These are phyloP conservation scores for Polyodon spathula DNA, from an alignment of 2,113 vertebrate genomes.

Conservation along the genomic window DNA sequence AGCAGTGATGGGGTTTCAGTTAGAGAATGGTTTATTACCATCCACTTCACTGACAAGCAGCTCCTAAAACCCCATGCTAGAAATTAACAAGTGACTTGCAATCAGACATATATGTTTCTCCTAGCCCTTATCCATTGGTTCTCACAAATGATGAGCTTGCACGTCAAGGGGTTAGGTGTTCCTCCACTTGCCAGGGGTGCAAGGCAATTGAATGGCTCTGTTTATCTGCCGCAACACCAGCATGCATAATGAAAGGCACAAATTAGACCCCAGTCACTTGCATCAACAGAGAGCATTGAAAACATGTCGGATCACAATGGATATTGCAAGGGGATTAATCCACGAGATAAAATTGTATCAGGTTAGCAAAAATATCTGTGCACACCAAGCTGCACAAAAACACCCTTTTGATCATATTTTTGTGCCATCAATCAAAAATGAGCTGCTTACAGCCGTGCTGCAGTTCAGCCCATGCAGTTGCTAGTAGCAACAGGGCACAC, in stretches of 20 bases:
- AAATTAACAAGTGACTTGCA: not conserved
- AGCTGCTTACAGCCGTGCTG: conserved; percentile 36
- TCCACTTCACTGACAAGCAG: not conserved
- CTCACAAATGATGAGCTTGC: conserved; percentile 15
- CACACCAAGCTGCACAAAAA: conserved; percentile 20
- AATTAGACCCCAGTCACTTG: conserved; percentile 15
- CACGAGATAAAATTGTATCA: conserved; percentile 11
- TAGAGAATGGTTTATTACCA: not conserved
- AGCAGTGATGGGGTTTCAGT: not conserved
- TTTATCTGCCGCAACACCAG: conserved; percentile 19
- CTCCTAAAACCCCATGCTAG: not conserved
- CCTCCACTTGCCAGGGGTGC: conserved; percentile 11
- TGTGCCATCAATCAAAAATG: conserved; percentile 51
- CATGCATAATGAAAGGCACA: conserved; percentile 13
- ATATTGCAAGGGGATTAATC: conserved; percentile 11
- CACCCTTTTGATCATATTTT: conserved; percentile 37
- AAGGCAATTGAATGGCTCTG: conserved; percentile 6
- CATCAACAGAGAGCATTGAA: conserved; percentile 16
- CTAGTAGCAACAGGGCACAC: conserved; percentile 61
- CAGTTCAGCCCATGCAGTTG: conserved; percentile 46
- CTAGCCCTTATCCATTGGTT: conserved; percentile 14
- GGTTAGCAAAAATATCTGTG: conserved; percentile 16
- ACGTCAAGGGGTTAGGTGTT: conserved; percentile 12
- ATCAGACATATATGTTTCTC: conserved; percentile 10
- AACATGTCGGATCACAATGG: conserved; percentile 5